Evolutionary conservation across 2,113 vertebrate genomes (phyloP), one percentile per base, ranked within the genome.

Genomic region (Calypte anna): DNA sequence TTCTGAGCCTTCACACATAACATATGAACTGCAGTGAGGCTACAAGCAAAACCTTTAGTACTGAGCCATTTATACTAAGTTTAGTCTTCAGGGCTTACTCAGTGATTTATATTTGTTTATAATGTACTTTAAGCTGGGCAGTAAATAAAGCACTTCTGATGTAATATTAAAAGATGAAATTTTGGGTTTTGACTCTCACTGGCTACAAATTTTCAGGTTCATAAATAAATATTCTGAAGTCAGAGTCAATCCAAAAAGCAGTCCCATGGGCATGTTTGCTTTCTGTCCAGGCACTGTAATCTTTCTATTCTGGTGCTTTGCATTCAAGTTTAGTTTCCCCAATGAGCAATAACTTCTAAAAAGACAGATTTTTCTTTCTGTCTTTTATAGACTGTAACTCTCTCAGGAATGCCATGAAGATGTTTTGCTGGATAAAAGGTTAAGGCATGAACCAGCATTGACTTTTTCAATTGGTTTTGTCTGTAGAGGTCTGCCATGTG

Each of bases 201-300:
- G 81, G 25, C 50, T 76, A 72, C 54, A 88, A 93, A 76, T 77
- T 30, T 82, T 86, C 51, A 68, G 63, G 75, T 33, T 84, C 73
- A 89, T 50, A 89, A 94, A 88, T 76, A 73, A 86, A 74, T 84
- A 53, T 15, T 48, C 53, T 78, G 48, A 88, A 93, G 53, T 74
- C 79, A 88, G 59, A 83, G 72, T 75, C 68, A 88, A 77, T 93
- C 85, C 72, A 81, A 55, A 90, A 96, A 96, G 48, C 57, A 93
- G 46, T 88, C 91, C 51, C 80, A 55, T 7, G 86, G 68, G 68
- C 63, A 59, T 67, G 68, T 9, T 75, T 80, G 58, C 87, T 92
- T 92, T 44, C 69, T 15, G 8, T 50, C 79, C 90, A 84, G 31
- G 68, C 69, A 75, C 43, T 83, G 82, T 86, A 64, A 61, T 74